Conservation (phyloP, 2,113 vertebrate species). For the Silurus asotus region DNA sequence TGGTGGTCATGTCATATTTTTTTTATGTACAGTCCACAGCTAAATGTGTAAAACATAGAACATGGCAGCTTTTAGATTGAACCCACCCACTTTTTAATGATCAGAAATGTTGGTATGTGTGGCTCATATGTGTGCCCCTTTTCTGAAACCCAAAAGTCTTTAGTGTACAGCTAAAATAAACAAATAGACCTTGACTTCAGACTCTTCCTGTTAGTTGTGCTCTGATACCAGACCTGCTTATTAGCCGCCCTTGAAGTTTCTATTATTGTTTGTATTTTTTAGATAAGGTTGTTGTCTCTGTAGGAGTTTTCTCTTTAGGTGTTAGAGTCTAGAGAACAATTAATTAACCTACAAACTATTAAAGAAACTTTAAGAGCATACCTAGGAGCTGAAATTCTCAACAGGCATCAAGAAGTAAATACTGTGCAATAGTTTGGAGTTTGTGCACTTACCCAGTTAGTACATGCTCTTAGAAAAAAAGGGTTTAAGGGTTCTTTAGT, state of each 20-base stretch:
- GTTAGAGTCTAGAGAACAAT: background rate
- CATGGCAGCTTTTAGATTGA: too few relatives aligned
- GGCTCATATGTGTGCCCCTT: background rate
- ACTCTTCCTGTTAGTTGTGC: background rate
- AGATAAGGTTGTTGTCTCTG: too few relatives aligned
- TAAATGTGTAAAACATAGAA: too few relatives aligned
- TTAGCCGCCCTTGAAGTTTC: too few relatives aligned
- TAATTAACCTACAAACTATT: background rate
- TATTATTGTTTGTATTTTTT: too few relatives aligned
- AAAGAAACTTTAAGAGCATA: background rate
- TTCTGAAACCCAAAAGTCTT: background rate
- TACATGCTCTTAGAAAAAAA: background rate
- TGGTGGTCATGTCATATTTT: conserved; percentile 67
- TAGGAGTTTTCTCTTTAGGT: background rate
- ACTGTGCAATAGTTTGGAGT: background rate
- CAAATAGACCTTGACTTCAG: background rate
- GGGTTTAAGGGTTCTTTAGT: background rate
- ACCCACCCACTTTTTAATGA: too few relatives aligned
- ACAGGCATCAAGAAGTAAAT: background rate
- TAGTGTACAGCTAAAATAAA: background rate
- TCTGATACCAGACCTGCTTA: background rate
- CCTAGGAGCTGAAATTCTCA: too few relatives aligned
- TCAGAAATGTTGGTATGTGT: too few relatives aligned
- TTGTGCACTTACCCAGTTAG: too few relatives aligned
- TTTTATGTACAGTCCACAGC: background rate